Base-by-base conservation (phyloP, 2,888 invertebrate species). In the Hesperia comma region DNA sequence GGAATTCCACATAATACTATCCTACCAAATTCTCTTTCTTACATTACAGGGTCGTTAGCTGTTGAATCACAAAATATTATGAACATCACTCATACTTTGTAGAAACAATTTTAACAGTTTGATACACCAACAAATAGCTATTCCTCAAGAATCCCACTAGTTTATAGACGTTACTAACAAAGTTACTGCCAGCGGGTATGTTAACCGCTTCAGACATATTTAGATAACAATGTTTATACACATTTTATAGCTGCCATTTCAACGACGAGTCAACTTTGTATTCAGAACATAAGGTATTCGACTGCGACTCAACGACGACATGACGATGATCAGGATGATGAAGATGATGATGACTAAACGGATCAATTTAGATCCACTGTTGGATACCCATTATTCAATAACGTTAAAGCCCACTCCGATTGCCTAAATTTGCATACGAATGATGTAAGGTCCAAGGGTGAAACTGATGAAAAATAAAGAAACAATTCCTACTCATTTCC, bases 81-180 rank as follows among this genome's bases (percentile, higher is more conserved):
- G 26, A n/a, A 26, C 26, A 26, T 26, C 5, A 26, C 26, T 26
- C 26, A 26, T 26, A 41, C 41, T 41, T 41, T 41, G 41, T 14
- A 14, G 41, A 41, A 14, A 26, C 26, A 26, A 26, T 26, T 26
- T 26, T 26, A 26, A 26, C 26, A 26, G 26, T 26, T 26, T 41
- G 41, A 41, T 41, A 10, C 2, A 41, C 14, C 41, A 8, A 41
- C 41, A 12, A 41, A 10, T 14, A 12, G 43, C 0, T 19, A 12
- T 19, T 12, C 19, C 19, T 19, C 49, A 49, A 49, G 49, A 8
- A 19, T 49, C 7, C 12, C 2, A 2, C 12, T 8, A 12, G 19
- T 49, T 49, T 19, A 19, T 49, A 19, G 19, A 49, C 19, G 49
- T 49, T 19, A 49, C 49, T 49, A 19, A 19, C 49, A 49, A 49